Evolutionary conservation across 2,888 invertebrate genomes (phyloP).

Genomic region (Melieria picta): DNA sequence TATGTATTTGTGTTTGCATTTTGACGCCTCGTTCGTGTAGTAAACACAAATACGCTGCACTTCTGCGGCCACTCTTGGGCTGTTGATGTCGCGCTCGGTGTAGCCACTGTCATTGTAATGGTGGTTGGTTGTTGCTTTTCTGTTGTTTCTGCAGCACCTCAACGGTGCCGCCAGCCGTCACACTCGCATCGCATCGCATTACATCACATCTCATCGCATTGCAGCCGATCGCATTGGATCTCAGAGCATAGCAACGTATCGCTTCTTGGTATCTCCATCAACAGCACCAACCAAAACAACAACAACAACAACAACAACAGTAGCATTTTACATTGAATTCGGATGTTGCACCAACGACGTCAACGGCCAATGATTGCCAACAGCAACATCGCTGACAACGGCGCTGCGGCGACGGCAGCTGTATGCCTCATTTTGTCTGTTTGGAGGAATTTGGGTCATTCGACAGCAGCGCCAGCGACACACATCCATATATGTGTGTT

Average conservation of each 20-base stretch:
- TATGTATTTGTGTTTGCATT: conserved; percentile 8
- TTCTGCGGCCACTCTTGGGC: conserved; percentile 27
- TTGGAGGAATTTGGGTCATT: conserved; percentile 36
- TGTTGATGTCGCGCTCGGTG: conserved; percentile 35
- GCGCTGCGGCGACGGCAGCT: conserved; percentile 14
- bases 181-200: conserved; percentile 25
- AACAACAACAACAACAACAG: conserved; percentile 1
- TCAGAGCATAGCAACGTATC: not conserved
- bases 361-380: conserved; percentile 3
- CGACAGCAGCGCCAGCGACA: conserved; percentile 29
- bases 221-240: too few relatives aligned
- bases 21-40: conserved; percentile 14
- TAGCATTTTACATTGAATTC: conserved; percentile 34
- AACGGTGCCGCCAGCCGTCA: conserved; percentile 41
- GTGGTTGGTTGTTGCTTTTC: not conserved
- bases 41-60: conserved; percentile 19
- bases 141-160: not conserved
- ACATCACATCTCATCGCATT: not conserved
- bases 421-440: conserved; percentile 35
- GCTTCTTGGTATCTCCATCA: not conserved
- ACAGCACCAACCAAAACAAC: conserved; percentile 8
- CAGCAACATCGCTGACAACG: conserved; percentile 17
- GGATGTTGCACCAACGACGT: conserved; percentile 37
- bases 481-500: not conserved
- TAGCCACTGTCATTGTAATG: conserved; percentile 15